Evolutionary conservation across 2,888 invertebrate genomes (phyloP), one percentile per base, ranked within the genome.

Genomic region (Alviniconcha strummeri): DNA sequence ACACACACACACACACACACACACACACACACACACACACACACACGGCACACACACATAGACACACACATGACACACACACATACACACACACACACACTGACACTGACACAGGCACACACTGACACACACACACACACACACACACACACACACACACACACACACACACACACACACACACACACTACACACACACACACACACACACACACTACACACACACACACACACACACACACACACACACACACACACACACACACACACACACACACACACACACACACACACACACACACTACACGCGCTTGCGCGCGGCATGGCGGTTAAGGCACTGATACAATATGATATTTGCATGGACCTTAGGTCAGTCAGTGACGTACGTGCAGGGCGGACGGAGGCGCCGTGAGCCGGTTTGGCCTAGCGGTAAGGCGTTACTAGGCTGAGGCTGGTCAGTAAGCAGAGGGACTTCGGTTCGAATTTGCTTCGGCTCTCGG

Each of bases 81-180:
- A 77, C 77, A 15, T 56, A 77, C 77, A 77, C 56, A 75, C 75
- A 75, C 75, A 5, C 7, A 8, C 75, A 75, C 75, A 75, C 75
- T 3, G 13, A 64, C 64, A 64, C 64, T 13, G 13, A 4, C 72
- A 36, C 72, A 5, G 36, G 9, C 72, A 5, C 72, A 72, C 52
- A 4, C 36, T 11, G 36, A 6, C 72, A 19, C 72, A 6, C 36
- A 19, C 0, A n/a, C n/a, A n/a, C n/a, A n/a, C n/a, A n/a, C n/a
- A n/a, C n/a, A n/a, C n/a, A n/a, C n/a, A n/a, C n/a, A n/a, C n/a
- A n/a, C n/a, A n/a, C n/a, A n/a, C n/a, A n/a, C n/a, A n/a, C n/a
- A n/a, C 75, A n/a, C n/a, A n/a, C n/a, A n/a, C 36, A 36, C 36
- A 36, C 36, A 36, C 36, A 36, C 3, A 36, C 36, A 36, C 36